These are phyloP conservation scores for Heliconius aoede DNA, from an alignment of 2,888 invertebrate species.

Conservation along the genomic window DNA sequence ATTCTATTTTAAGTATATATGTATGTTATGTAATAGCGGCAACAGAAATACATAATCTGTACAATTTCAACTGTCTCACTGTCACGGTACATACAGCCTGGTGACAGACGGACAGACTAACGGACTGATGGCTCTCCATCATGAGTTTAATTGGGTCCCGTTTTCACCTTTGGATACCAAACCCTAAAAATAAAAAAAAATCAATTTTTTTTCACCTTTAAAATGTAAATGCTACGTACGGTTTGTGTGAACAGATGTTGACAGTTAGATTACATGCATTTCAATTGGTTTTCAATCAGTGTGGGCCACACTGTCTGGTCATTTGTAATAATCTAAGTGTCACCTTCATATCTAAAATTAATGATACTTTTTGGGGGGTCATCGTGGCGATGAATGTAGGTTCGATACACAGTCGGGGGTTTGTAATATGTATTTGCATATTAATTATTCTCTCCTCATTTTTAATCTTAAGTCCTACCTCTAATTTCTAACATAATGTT, in stretches of 20 bases:
- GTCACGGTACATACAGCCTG: too few species aligned
- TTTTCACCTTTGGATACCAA: too few species aligned
- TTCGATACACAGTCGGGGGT: background rate
- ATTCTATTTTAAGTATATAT: too few species aligned
- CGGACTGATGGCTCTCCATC: too few species aligned
- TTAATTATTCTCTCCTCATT: too few species aligned
- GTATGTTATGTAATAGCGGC: too few species aligned
- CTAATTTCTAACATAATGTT: background rate
- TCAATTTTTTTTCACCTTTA: background rate
- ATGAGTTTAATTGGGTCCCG: too few species aligned
- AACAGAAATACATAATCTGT: too few species aligned
- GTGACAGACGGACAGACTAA: too few species aligned
- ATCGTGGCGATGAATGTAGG: background rate
- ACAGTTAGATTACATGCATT: constrained; percentile 15
- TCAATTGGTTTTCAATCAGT: constrained; percentile 37
- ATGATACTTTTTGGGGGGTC: background rate
- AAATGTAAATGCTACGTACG: constrained; percentile 5
- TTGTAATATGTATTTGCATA: background rate
- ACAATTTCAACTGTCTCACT: too few species aligned
- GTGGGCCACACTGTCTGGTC: constrained; percentile 10
- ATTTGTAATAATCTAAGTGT: constrained; percentile 30
- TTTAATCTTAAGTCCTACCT: background rate
- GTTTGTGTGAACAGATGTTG: constrained; percentile 14
- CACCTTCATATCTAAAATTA: constrained; percentile 22
- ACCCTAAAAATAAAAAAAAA: background rate